A percentile compares a stretch with the other conserved stretches of the same genome.
Evolutionary conservation across 2,797 vertebrate species (phyloP).

Genomic region (Ciconia nigra): DNA sequence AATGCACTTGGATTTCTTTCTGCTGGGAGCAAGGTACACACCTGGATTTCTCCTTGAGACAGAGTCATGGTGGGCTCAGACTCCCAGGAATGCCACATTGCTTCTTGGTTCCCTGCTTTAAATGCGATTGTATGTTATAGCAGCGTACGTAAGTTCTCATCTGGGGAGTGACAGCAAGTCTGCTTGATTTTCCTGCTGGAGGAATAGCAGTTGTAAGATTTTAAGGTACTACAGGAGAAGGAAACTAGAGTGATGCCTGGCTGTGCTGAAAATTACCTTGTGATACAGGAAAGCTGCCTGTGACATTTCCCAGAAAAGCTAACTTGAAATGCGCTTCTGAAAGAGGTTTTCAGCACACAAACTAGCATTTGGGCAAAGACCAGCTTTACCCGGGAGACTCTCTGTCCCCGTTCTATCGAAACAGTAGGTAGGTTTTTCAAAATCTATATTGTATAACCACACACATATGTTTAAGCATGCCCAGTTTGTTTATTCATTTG

Average conservation of each 20-base stretch:
- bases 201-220: background rate
- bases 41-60: background rate
- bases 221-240: background rate
- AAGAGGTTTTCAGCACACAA: background rate
- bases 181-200: background rate
- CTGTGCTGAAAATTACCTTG: background rate
- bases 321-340: background rate
- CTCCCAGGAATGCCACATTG: background rate
- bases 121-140: background rate
- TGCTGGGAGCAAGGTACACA: background rate
- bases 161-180: background rate
- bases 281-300: background rate
- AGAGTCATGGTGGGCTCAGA: background rate
- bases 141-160: background rate
- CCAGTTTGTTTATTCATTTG: background rate
- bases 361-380: background rate
- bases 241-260: background rate
- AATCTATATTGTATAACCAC: background rate
- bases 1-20: background rate
- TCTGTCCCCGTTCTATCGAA: background rate
- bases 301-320: background rate
- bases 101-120: background rate
- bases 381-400: background rate
- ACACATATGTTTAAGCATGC: background rate
- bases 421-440: background rate